Percentiles rank a stretch among this genome's conserved stretches.
These are phyloP conservation scores for Coboldia fuscipes DNA, from an alignment of 1,140 invertebrate species.

Conservation along the genomic window DNA sequence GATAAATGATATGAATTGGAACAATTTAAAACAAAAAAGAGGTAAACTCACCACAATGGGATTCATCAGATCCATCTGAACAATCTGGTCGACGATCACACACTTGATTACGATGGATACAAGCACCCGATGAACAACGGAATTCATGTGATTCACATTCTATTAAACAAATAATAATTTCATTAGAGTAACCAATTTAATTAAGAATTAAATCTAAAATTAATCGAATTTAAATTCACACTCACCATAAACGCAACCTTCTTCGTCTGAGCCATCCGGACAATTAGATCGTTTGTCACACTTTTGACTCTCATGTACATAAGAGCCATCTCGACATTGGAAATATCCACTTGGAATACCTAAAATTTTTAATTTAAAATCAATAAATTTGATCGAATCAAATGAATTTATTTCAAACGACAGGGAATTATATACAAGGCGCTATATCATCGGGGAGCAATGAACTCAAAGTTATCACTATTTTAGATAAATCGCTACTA, in stretches of 20 bases:
- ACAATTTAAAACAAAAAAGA: background rate
- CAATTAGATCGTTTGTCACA: constrained; percentile 56
- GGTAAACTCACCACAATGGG: constrained; percentile 34
- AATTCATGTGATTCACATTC: constrained; percentile 3
- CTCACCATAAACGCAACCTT: constrained; percentile 18
- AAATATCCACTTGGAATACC: too few species aligned
- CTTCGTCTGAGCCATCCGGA: constrained; percentile 54
- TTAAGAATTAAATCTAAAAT: background rate
- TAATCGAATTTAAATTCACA: constrained; percentile 5
- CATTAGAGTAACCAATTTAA: background rate
- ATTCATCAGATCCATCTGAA: constrained; percentile 65
- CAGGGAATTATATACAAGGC: too few species aligned
- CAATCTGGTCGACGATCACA: constrained; percentile 65
- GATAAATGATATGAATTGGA: background rate
- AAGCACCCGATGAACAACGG: constrained; percentile 14
- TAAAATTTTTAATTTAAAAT: too few species aligned
- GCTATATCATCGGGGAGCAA: too few species aligned
- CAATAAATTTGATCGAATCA: too few species aligned
- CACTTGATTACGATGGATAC: constrained; percentile 21
- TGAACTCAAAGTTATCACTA: too few species aligned
- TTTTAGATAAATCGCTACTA: too few species aligned
- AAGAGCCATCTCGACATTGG: constrained; percentile 35
- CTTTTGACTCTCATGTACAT: constrained; percentile 33
- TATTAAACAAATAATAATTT: background rate
- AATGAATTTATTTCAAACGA: too few species aligned